These are phyloP conservation scores for Kuschelorhynchus macadamiae DNA, from an alignment of 2,888 invertebrate species.

Conservation along the genomic window DNA sequence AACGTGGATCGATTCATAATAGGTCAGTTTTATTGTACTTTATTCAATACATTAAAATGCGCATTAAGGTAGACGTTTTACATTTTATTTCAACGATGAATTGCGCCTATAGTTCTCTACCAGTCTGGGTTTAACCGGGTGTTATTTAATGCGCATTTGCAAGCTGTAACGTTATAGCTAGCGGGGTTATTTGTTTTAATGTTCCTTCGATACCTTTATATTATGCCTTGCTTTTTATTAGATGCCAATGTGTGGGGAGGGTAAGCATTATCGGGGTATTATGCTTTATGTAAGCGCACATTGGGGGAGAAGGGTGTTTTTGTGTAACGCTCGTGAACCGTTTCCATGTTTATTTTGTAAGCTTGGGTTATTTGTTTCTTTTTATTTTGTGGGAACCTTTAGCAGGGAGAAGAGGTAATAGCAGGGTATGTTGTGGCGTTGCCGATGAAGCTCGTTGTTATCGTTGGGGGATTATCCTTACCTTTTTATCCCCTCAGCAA, in stretches of 20 bases:
- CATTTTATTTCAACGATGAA: conserved; percentile 7
- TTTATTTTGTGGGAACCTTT: conserved; percentile 44
- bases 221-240: conserved; percentile 54
- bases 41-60: conserved; percentile 11
- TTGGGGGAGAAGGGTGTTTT: conserved; percentile 43
- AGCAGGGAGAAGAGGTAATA: conserved; percentile 50
- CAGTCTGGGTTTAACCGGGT: background rate
- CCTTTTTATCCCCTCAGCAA: conserved; percentile 60
- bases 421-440: conserved; percentile 55
- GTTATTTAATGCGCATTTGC: conserved; percentile 17
- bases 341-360: conserved; percentile 50
- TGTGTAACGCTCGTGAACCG: conserved; percentile 57
- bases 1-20: no score
- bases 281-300: conserved; percentile 12
- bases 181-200: conserved; percentile 31
- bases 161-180: conserved; percentile 26
- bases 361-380: conserved; percentile 53
- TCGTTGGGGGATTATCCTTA: conserved; percentile 67
- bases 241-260: conserved; percentile 44
- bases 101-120: no score
- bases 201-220: conserved; percentile 34
- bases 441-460: conserved; percentile 65
- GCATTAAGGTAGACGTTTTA: no score
- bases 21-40: no score
- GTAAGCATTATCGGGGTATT: conserved; percentile 34